A percentile compares a stretch with the other conserved stretches of the same genome.
Conservation (phyloP, 2,113 vertebrate genomes). For the Halcyon malimbica region DNA sequence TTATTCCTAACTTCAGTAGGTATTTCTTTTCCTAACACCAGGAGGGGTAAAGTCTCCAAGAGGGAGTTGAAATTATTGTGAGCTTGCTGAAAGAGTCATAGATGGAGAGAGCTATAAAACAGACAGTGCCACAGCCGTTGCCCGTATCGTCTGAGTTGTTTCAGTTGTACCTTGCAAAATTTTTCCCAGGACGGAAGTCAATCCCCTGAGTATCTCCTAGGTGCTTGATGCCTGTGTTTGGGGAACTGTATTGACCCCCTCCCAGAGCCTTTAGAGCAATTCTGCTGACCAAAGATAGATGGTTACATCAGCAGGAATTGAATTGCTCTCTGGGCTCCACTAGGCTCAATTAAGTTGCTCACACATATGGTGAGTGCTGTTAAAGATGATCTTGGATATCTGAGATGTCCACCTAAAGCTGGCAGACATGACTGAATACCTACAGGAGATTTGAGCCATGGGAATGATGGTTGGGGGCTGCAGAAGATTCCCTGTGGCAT, state of each 20-base stretch:
- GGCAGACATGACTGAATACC: not conserved
- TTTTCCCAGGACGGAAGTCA: not conserved
- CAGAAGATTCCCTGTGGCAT: not conserved
- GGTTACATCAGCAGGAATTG: not conserved
- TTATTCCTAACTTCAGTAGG: not conserved
- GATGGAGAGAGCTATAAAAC: not conserved
- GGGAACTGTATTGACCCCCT: not conserved
- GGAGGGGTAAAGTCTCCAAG: not conserved
- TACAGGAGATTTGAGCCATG: not conserved
- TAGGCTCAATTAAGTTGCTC: not conserved
- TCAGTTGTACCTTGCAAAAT: not conserved
- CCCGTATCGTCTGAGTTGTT: not conserved
- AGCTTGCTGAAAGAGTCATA: not conserved
- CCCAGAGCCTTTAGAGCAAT: not conserved
- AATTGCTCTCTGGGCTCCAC: not conserved
- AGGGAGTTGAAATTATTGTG: not conserved
- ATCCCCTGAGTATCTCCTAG: not conserved
- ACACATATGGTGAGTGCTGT: not conserved
- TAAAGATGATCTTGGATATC: not conserved
- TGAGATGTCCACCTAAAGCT: not conserved
- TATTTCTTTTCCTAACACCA: not conserved
- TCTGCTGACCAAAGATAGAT: not conserved
- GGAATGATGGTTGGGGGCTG: not conserved
- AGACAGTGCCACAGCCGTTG: rapidly evolving
- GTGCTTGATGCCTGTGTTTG: not conserved